Evolutionary conservation across 2,113 vertebrate species (phyloP).

Genomic region (Mesocricetus auratus): DNA sequence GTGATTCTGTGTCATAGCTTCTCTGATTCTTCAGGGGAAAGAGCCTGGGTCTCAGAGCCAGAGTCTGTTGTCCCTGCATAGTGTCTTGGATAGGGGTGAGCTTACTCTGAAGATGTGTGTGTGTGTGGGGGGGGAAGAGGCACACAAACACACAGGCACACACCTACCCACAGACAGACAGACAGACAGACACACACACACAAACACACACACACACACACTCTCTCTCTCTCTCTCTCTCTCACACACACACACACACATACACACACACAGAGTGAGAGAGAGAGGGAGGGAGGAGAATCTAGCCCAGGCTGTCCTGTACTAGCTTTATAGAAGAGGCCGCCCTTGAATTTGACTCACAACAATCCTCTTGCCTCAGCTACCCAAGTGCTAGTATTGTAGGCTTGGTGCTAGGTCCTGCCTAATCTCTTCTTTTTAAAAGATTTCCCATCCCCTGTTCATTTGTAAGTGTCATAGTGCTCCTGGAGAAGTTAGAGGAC

Average conservation of each 20-base stretch:
- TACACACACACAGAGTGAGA: not conserved
- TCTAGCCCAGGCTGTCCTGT: not conserved
- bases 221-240: too few species aligned
- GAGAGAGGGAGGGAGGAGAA: not conserved
- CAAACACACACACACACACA: too few species aligned
- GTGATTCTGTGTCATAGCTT: not conserved
- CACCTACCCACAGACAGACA: too few species aligned
- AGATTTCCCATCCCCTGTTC: not conserved
- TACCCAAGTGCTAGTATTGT: not conserved
- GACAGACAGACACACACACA: too few species aligned
- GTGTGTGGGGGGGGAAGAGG: too few species aligned
- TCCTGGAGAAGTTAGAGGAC: too few species aligned
- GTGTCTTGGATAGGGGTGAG: not conserved
- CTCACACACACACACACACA: too few species aligned
- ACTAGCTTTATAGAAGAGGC: not conserved
- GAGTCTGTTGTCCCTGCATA: not conserved
- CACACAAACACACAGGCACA: too few species aligned
- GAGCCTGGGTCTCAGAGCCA: not conserved
- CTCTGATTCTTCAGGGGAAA: not conserved
- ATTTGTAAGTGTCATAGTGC: not conserved
- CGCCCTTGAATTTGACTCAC: not conserved
- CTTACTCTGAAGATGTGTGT: not conserved
- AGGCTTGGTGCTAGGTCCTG: not conserved
- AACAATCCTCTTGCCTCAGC: not conserved
- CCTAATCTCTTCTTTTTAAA: not conserved